Base-by-base conservation (phyloP, 2,888 invertebrate species). In the Cephus runcator region DNA sequence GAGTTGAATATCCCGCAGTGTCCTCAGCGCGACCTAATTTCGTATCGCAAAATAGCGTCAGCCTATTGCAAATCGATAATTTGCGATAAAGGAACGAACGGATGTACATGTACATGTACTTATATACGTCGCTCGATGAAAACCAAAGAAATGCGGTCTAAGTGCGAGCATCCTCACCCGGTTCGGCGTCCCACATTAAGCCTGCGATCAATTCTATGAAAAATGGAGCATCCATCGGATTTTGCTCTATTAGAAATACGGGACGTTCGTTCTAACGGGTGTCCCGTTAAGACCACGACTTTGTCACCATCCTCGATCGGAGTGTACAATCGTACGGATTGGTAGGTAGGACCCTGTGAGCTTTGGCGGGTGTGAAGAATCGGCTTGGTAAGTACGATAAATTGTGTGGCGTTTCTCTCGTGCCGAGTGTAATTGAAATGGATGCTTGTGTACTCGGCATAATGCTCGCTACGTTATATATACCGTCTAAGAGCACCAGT, bases 331-430 rank as follows among this genome's bases (percentile, higher is more conserved):
- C 23, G 23, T 23, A 9, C 23, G 56, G 56, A 56, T 23, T 56
- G 23, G 56, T 56, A 23, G 23, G 9, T 56, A 56, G 23, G 23
- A 78, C 69, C 76, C 31, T 68, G 69, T 78, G 77, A 81, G 81
- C 82, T 87, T 87, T 86, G 86, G 86, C 85, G 84, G 83, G 83
- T 85, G 84, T 86, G 85, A 87, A 87, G 86, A 84, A 87, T 87
- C 85, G 85, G 84, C 86, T 83, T 82, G 82, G 84, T 87, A 87
- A 87, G 85, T 85, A 85, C 87, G 82, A 87, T 86, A 85, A 87
- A 88, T 87, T 85, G 86, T 83, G 82, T 81, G 80, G 82, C 83
- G 81, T 85, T 85, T 84, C 83, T 82, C 82, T 83, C 79, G 83
- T 80, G 77, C 80, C 69, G 80, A 82, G 85, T 85, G 82, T 86